phyloP scores from a whole-genome alignment of 2,113 vertebrate genomes.

The Dasyornis broadbenti region DNA sequence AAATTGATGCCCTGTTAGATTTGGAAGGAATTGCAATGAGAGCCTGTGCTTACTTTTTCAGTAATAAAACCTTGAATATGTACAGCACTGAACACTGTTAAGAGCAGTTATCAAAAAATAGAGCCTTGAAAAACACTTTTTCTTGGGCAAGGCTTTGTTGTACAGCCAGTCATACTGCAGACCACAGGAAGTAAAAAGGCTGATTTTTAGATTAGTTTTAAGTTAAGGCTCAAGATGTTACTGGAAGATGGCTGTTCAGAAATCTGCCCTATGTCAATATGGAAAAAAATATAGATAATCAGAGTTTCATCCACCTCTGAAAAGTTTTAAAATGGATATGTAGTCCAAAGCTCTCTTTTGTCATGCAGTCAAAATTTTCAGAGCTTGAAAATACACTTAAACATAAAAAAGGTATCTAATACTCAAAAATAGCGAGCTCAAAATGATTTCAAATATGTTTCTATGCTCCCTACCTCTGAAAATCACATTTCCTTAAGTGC shows the following conservation, averaged over 20 bases:
- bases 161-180: background rate
- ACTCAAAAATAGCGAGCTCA: background rate
- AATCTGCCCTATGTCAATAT: background rate
- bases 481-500: slow-evolving; percentile 18
- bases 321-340: background rate
- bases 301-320: background rate
- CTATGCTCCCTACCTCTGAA: background rate
- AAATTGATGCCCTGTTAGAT: background rate
- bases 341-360: background rate
- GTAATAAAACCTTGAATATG: background rate
- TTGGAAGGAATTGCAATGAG: background rate
- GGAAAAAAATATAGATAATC: background rate
- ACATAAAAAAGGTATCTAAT: background rate
- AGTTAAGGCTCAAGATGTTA: background rate
- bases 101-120: background rate
- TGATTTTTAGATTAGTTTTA: background rate
- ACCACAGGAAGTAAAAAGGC: background rate
- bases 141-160: background rate
- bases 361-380: background rate
- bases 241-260: background rate
- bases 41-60: background rate
- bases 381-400: slow-evolving; percentile 26
- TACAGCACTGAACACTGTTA: background rate
- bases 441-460: background rate
- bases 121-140: background rate